phyloP scores from a whole-genome alignment of 2,888 invertebrate species.

The Phragmatobia fuliginosa region DNA sequence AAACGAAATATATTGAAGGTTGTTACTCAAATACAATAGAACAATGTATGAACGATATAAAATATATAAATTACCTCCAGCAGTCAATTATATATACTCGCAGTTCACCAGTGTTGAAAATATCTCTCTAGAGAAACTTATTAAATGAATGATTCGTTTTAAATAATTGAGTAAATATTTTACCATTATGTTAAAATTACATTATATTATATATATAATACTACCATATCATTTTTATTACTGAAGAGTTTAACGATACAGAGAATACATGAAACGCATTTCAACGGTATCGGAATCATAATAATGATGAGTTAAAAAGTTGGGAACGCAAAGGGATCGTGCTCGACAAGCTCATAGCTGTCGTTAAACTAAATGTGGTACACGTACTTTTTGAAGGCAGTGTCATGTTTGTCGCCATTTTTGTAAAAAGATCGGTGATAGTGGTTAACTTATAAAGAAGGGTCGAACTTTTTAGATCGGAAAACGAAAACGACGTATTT shows the following conservation, averaged over 20 bases:
- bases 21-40: background rate
- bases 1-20: background rate
- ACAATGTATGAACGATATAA: no score
- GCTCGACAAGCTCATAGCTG: constrained; percentile 21
- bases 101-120: background rate
- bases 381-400: constrained; percentile 16
- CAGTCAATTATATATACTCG: no score
- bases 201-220: background rate
- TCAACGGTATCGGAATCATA: constrained; percentile 23
- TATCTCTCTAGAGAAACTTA: background rate
- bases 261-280: constrained; percentile 25
- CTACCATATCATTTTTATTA: background rate
- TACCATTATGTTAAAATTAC: background rate
- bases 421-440: constrained; percentile 6
- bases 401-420: constrained; percentile 7
- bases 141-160: background rate
- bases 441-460: constrained; percentile 4
- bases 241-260: background rate
- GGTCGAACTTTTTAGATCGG: constrained; percentile 1
- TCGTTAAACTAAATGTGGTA: constrained; percentile 28
- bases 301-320: constrained; percentile 44
- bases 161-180: no score
- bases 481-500: background rate
- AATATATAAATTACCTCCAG: no score
- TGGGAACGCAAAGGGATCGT: constrained; percentile 32